Evolutionary conservation across 2,888 invertebrate genomes (phyloP), one percentile per base, ranked within the genome.

Genomic region (Drosophila parthenogenetica): DNA sequence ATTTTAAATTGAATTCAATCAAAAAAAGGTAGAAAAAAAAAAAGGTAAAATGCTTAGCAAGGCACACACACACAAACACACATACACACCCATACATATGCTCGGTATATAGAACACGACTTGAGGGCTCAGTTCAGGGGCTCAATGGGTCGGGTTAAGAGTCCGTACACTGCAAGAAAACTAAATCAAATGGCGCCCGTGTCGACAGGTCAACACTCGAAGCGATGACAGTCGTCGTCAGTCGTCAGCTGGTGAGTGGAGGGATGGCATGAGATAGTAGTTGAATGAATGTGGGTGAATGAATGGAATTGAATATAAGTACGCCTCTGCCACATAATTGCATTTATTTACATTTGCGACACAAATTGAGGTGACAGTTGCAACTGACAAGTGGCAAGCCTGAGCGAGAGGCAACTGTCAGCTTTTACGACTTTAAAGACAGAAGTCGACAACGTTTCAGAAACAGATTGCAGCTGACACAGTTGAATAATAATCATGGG

Each of bases 1-100:
- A 87, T 77, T 77, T 73, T 66, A 81, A 81, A 87, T 85, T 81
- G 59, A 79, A 87, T 81, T 85, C 49, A 22, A 22, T 22, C 5
- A 75, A 78, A 69, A 49, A 63, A 49, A 45, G 8, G 13, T 35
- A 35, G 58, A 55, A 58, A 50, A 54, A 4, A 29, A 72, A 78
- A 69, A 49, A 63, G 3, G 3, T 29, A 8, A 29, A 49, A 17
- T 3, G 57, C 55, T 49, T 19, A 57, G 22, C 19, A 42, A 13
- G 10, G 35, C 19, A 13, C 65, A 53, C 60, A 59, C 22, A 29
- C 29, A 19, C 19, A n/a, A n/a, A n/a, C 19, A 29, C 29, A 29
- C 25, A 5, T 1, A 22, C 22, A 19, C 3, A 22, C 22, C 0
- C 22, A 22, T 5, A 22, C 22, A 22, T 22, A 22, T 55, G 67